Evolutionary conservation across 2,797 vertebrate genomes (phyloP), one percentile per base, ranked within the genome.

Genomic region (Chiroxiphia lanceolata): DNA sequence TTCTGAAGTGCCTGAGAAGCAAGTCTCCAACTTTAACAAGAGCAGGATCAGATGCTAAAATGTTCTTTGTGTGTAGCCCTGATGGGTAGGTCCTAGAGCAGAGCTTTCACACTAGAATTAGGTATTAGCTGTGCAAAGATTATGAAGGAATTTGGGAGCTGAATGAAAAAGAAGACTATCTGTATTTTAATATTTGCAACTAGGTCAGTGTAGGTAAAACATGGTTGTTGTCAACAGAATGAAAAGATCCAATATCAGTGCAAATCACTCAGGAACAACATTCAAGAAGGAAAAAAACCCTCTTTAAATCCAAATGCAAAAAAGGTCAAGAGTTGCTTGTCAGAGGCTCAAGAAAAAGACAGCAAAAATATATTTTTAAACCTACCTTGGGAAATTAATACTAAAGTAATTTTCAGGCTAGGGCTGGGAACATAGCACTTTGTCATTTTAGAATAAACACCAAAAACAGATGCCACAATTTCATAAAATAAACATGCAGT

Each of bases 401-500:
- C 68, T 44, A 94, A 96, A 74, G 84, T 95, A 87, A 94, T 97
- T 97, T 97, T 90, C 94, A 94, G 69, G 86, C 89, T 96, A 83
- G 53, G 69, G 36, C 93, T 96, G 93, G 71, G 97, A 97, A 96
- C 2, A 16, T 85, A 94, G 89, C 92, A 91, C 83, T 97, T 95
- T 96, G 94, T 97, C 96, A 96, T 97, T 97, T 98, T 96, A 97
- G 96, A 98, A 96, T 96, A 97, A 97, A 97, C 83, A 95, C 93
- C 87, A 94, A 97, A 98, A 97, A 95, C 96, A 98, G 97, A 98
- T 96, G 93, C 96, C 95, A 95, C 96, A 94, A 85, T 97, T 97
- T 98, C 98, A 98, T 98, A 97, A 98, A 98, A 98, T 98, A 98
- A 98, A 97, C 98, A 98, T 98, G 97, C 97, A 97, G 94, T 86